A percentile compares a stretch with the other conserved stretches of the same genome.
phyloP scores from a whole-genome alignment of 2,888 invertebrate genomes.

The Germaria angustata region DNA sequence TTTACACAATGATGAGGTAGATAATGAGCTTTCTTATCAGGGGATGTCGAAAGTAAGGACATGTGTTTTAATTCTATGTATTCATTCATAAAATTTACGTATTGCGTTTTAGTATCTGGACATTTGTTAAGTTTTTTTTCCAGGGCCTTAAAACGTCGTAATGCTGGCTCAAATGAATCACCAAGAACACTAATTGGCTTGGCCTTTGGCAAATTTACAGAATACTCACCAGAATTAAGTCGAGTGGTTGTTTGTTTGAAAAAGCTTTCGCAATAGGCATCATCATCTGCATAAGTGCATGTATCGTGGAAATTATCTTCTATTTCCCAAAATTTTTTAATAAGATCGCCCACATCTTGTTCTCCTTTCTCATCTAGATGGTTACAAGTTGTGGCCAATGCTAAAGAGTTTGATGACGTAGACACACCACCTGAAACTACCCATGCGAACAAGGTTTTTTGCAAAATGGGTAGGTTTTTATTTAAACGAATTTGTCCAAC shows the following conservation, averaged over 20 bases:
- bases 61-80: background rate
- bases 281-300: background rate
- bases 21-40: too few relatives aligned
- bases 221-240: background rate
- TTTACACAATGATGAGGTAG: too few relatives aligned
- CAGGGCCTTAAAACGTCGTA: too few relatives aligned
- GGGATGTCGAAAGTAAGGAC: too few relatives aligned
- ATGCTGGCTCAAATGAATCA: background rate
- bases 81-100: background rate
- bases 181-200: background rate
- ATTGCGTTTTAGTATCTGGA: background rate
- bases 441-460: conserved; percentile 67
- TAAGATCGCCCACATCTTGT: background rate
- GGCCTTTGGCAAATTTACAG: background rate
- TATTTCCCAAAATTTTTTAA: background rate
- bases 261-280: background rate
- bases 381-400: background rate
- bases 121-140: background rate
- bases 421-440: conserved; percentile 54
- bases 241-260: conserved; percentile 5
- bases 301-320: background rate
- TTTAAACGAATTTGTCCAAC: conserved; percentile 64
- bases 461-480: conserved; percentile 54
- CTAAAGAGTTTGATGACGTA: background rate
- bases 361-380: background rate